A percentile compares a stretch with the other conserved stretches of the same genome.
These are phyloP conservation scores for Osmerus mordax DNA, from an alignment of 2,113 vertebrate genomes.

Conservation along the genomic window DNA sequence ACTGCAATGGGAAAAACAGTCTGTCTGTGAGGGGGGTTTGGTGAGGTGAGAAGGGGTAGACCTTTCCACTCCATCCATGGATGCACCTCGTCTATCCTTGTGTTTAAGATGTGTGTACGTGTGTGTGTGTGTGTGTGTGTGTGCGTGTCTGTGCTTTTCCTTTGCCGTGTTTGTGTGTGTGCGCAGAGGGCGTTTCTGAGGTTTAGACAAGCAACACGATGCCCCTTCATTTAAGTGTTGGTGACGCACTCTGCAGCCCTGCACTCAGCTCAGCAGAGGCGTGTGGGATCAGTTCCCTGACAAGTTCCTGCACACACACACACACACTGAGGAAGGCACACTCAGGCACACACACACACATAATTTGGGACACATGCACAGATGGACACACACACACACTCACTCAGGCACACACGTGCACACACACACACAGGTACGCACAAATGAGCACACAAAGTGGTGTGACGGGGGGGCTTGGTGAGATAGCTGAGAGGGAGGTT, in stretches of 20 bases:
- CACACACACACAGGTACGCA: neutral
- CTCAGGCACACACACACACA: neutral
- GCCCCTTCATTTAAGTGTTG: constrained; percentile 7
- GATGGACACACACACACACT: constrained; percentile 3
- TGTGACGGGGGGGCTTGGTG: neutral
- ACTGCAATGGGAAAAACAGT: constrained; percentile 4
- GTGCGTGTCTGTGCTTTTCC: no score
- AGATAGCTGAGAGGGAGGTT: neutral
- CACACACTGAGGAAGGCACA: neutral
- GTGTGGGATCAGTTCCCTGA: constrained; percentile 25
- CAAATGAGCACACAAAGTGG: neutral
- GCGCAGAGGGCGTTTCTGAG: neutral
- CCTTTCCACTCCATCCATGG: neutral
- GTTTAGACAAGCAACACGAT: constrained; percentile 19
- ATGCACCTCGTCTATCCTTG: neutral
- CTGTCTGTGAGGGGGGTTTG: no score
- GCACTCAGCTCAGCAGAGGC: neutral
- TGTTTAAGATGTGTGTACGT: neutral
- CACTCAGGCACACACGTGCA: neutral
- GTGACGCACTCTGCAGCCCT: constrained; percentile 20
- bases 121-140: no score
- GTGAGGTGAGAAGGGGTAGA: neutral
- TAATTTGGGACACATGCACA: neutral
- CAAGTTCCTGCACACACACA: neutral
- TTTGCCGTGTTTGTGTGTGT: no score